Evolutionary conservation across 2,888 invertebrate genomes (phyloP).

Genomic region (Rambutsinella grinnellia): DNA sequence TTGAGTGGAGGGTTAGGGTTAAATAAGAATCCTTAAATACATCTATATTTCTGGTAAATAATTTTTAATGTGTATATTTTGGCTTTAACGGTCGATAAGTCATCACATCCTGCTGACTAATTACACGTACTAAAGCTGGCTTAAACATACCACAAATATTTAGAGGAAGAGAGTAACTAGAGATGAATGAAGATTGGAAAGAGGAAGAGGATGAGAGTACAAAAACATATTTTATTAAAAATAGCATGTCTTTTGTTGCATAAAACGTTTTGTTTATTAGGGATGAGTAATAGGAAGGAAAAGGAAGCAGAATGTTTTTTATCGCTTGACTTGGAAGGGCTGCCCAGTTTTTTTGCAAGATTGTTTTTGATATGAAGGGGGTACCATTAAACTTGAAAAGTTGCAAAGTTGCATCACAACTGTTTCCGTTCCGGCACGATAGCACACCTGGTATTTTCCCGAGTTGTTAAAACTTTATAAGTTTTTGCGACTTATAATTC

Average conservation of each 20-base stretch:
- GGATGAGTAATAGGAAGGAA: neutral
- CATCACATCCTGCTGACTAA: constrained; percentile 20
- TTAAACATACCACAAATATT: neutral
- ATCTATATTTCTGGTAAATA: neutral
- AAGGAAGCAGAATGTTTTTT: neutral
- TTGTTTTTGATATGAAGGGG: no score
- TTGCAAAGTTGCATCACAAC: neutral
- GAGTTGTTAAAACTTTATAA: no score
- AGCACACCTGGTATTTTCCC: neutral
- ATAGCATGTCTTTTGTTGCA: constrained; percentile 12
- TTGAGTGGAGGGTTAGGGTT: neutral
- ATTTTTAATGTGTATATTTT: neutral
- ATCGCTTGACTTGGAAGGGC: neutral
- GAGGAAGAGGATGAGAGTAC: constrained; percentile 6
- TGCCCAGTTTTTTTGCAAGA: no score
- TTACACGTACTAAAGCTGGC: neutral
- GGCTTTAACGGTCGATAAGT: constrained; percentile 41
- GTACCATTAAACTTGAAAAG: neutral
- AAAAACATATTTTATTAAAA: constrained; percentile 7
- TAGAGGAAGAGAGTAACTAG: neutral
- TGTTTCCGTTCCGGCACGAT: neutral
- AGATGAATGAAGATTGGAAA: constrained; percentile 7
- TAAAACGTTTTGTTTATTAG: neutral
- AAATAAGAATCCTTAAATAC: neutral
- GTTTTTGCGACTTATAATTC: no score